Evolutionary conservation across 2,113 vertebrate genomes (phyloP).

Genomic region (Syngnathoides biaculeatus): DNA sequence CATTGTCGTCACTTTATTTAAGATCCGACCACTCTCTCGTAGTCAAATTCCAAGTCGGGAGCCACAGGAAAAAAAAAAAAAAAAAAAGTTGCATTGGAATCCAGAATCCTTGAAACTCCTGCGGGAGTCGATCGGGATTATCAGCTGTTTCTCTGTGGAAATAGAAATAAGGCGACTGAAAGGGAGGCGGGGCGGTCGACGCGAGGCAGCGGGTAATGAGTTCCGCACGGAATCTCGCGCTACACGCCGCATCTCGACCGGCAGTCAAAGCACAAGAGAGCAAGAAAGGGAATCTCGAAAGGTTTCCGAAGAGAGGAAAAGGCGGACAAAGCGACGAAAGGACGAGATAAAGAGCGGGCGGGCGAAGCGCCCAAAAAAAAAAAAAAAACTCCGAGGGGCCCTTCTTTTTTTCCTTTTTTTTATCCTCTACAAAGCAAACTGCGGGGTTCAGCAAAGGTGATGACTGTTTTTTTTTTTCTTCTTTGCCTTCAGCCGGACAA

Average conservation of each 20-base stretch:
- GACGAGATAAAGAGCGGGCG: slow-evolving; percentile 11
- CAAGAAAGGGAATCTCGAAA: slow-evolving; percentile 20
- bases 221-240: slow-evolving; percentile 30
- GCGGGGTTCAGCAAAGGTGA: slow-evolving; percentile 21
- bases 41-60: slow-evolving; percentile 22
- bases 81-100: slow-evolving; percentile 12
- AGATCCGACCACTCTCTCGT: slow-evolving; percentile 23
- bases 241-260: slow-evolving; percentile 13
- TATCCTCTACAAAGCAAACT: slow-evolving; percentile 10
- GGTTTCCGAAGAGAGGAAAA: slow-evolving; percentile 16
- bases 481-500: slow-evolving; percentile 26
- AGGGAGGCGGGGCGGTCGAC: not conserved
- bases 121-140: slow-evolving; percentile 27
- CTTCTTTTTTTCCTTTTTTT: not conserved
- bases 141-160: slow-evolving; percentile 27
- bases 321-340: slow-evolving; percentile 14
- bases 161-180: slow-evolving; percentile 38
- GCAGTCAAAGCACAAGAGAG: slow-evolving; percentile 18
- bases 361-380: slow-evolving; percentile 6
- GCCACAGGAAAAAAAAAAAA: slow-evolving; percentile 7
- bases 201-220: slow-evolving; percentile 9
- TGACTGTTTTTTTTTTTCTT: slow-evolving; percentile 20
- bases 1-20: too few species aligned
- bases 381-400: slow-evolving; percentile 24
- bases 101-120: slow-evolving; percentile 21